These are phyloP conservation scores for Allacma fusca DNA, from an alignment of 2,888 invertebrate genomes.

Conservation along the genomic window DNA sequence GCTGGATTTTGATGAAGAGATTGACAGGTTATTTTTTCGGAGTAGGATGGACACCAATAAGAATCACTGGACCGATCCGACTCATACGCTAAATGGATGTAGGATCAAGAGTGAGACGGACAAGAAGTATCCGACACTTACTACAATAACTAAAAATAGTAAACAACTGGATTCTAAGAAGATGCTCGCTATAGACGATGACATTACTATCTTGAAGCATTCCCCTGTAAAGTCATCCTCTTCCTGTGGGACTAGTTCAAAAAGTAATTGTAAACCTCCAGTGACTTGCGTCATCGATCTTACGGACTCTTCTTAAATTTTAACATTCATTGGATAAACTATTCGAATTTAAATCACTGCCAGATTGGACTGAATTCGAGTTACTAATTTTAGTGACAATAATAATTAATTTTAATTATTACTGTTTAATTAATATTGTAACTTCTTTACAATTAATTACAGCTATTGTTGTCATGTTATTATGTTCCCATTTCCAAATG, in stretches of 20 bases:
- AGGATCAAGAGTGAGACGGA: not conserved
- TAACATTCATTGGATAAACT: too few species aligned
- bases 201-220: not conserved
- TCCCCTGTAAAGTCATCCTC: not conserved
- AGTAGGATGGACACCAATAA: not conserved
- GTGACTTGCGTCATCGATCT: not conserved
- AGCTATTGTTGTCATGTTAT: too few species aligned
- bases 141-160: too few species aligned
- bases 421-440: too few species aligned
- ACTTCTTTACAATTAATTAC: too few species aligned
- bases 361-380: too few species aligned
- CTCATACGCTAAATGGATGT: not conserved
- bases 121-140: too few species aligned
- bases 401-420: too few species aligned
- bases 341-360: too few species aligned
- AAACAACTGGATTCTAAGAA: too few species aligned
- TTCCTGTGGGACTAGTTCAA: not conserved
- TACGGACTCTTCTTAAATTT: not conserved
- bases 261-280: not conserved
- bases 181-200: not conserved
- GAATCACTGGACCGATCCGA: not conserved
- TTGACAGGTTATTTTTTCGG: not conserved
- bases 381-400: too few species aligned
- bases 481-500: too few species aligned
- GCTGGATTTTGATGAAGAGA: constrained; percentile 45